Percentiles rank a stretch among this genome's conserved stretches.
Conservation (phyloP, 1,140 invertebrate genomes). For the Lerema accius region DNA sequence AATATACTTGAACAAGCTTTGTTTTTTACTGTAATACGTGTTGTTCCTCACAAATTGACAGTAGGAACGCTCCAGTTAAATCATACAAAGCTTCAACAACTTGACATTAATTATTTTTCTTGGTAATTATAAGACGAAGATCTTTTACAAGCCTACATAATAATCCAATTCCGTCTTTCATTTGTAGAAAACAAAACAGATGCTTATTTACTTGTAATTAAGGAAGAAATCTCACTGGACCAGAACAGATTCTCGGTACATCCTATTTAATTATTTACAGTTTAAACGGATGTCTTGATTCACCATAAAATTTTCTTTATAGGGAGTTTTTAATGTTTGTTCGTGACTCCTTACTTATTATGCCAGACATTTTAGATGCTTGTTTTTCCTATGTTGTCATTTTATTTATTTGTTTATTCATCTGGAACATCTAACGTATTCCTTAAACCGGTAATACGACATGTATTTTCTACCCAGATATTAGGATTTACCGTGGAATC, state of each 20-base stretch:
- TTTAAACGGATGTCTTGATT: constrained; percentile 72
- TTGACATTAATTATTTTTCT: no score
- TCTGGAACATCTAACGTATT: constrained; percentile 49
- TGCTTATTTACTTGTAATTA: constrained; percentile 15
- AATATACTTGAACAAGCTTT: no score
- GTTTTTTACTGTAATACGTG: no score
- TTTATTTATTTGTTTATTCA: constrained; percentile 42
- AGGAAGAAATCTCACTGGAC: constrained; percentile 8
- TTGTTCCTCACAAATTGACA: no score
- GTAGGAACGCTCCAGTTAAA: no score
- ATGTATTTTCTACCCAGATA: no score
- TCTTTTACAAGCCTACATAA: background rate
- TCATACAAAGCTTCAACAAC: no score
- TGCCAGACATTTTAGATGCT: constrained; percentile 46
- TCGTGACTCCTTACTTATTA: constrained; percentile 57
- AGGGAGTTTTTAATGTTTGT: constrained; percentile 50
- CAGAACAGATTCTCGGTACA: constrained; percentile 20
- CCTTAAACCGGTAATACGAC: no score
- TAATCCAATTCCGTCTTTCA: no score
- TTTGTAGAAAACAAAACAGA: background rate
- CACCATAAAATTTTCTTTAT: constrained; percentile 64
- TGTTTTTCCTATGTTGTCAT: constrained; percentile 39
- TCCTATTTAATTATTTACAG: constrained; percentile 51
- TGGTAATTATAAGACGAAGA: background rate
- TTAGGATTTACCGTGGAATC: no score